These are phyloP conservation scores for Labeo rohita DNA, from an alignment of 2,113 vertebrate species.

Conservation along the genomic window DNA sequence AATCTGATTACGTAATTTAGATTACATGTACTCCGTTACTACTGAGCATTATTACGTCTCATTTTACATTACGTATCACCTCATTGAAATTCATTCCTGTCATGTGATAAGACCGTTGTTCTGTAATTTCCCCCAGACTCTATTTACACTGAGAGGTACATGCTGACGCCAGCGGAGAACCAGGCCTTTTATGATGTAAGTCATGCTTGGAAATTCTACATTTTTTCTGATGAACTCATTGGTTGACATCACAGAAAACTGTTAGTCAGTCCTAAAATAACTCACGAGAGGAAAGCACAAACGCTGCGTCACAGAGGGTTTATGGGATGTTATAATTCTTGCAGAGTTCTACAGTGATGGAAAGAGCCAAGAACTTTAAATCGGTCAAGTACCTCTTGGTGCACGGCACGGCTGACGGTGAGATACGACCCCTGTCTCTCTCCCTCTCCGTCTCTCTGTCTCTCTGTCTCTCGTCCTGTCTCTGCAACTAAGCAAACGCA, in stretches of 20 bases:
- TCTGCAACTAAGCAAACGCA: background rate
- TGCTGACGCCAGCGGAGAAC: slow-evolving; percentile 85
- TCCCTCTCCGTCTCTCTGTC: background rate
- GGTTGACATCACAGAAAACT: background rate
- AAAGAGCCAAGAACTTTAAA: slow-evolving; percentile 90
- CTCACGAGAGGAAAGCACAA: background rate
- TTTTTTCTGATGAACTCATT: background rate
- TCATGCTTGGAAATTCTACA: background rate
- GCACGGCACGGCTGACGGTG: slow-evolving; percentile 98
- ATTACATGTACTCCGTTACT: too few relatives aligned
- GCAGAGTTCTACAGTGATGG: slow-evolving; percentile 93
- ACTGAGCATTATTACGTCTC: too few relatives aligned
- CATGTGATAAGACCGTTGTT: background rate
- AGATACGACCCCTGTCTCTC: slow-evolving; percentile 59
- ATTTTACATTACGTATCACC: background rate
- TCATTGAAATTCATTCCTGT: background rate
- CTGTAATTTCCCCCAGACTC: slow-evolving; percentile 66
- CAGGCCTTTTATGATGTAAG: slow-evolving; percentile 81
- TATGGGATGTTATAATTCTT: slow-evolving; percentile 47
- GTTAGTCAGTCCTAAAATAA: slow-evolving; percentile 6
- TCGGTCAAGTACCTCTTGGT: slow-evolving; percentile 92
- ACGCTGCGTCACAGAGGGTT: background rate
- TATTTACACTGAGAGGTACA: slow-evolving; percentile 92
- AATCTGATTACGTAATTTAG: too few relatives aligned
- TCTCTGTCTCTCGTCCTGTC: background rate